These are phyloP conservation scores for Stenurella melanura DNA, from an alignment of 2,888 invertebrate genomes.

Conservation along the genomic window DNA sequence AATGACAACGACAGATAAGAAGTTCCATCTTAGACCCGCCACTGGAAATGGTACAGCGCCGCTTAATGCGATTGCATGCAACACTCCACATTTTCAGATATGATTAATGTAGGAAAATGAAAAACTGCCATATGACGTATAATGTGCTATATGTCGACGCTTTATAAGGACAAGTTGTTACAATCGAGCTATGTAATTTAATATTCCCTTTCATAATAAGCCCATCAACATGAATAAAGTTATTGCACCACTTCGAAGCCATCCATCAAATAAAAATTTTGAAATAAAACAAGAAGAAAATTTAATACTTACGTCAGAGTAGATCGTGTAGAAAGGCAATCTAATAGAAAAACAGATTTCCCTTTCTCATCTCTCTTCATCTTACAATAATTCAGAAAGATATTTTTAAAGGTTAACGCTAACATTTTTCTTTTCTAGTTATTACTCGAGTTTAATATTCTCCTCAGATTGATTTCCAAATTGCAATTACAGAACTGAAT, in stretches of 20 bases:
- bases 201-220: conserved; percentile 59
- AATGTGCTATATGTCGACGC: conserved; percentile 59
- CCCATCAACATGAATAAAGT: conserved; percentile 60
- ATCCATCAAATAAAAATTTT: conserved; percentile 51
- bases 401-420: not conserved
- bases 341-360: not conserved
- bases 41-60: not conserved
- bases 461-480: too few relatives aligned
- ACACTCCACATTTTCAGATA: conserved; percentile 47
- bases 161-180: conserved; percentile 61
- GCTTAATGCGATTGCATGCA: conserved; percentile 17
- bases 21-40: not conserved
- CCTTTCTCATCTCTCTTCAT: not conserved
- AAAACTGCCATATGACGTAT: conserved; percentile 58
- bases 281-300: conserved; percentile 32
- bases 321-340: not conserved
- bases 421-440: too few relatives aligned
- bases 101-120: conserved; percentile 61
- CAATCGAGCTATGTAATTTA: conserved; percentile 60
- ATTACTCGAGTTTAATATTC: too few relatives aligned
- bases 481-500: too few relatives aligned
- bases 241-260: conserved; percentile 56
- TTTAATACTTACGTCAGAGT: not conserved
- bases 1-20: not conserved
- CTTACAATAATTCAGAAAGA: not conserved